Base-by-base conservation (phyloP, 1,140 invertebrate genomes). In the Bradysia coprophila region DNA sequence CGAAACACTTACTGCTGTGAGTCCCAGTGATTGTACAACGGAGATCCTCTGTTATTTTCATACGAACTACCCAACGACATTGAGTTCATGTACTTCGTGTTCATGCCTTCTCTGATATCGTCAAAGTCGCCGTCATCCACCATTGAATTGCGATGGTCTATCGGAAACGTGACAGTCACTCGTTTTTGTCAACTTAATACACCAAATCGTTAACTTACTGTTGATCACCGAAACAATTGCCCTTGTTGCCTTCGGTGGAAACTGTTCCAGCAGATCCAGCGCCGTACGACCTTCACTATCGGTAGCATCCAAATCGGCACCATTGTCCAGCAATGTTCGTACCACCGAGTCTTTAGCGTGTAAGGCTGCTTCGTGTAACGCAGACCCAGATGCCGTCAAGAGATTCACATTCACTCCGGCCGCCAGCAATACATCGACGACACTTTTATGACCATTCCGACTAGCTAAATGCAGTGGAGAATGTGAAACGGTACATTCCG, bases 401-500 rank as follows among this genome's bases (percentile, higher is more conserved):
- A 85, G 73, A 61, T 97, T 94, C 0, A 94, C 83, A 54, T 88
- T 78, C 49, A 94, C 79, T 1, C 90, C 91, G 28, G 85, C 80
- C 16, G 77, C 70, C 33, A 94, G 63, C 4, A 96, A 66, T 1
- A 81, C 71, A 48, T 79, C 75, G 22, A 95, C 88, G 13, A 94
- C 86, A 28, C 77, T 73, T 63, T 84, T 87, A 62, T 43, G 64
- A 2, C 92, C 92, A 70, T 94, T 92, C 47, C 86, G 76, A 49
- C 88, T 89, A 42, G 93, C 93, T 47, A 91, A 68, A 64, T 97
- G 92, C 4, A 98, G 69, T 16, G 93, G 91, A 1, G 92, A 93
- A 50, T 91, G 81, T 11, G 76, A 73, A 31, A 15, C 24, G n/a
- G 11, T 22, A 10, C 18, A 31, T 18, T 41, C 9, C 20, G 28